Evolutionary conservation across 92 coral and sea anemone species (phyloP).

Genomic region (Anthopleura xanthogrammica): DNA sequence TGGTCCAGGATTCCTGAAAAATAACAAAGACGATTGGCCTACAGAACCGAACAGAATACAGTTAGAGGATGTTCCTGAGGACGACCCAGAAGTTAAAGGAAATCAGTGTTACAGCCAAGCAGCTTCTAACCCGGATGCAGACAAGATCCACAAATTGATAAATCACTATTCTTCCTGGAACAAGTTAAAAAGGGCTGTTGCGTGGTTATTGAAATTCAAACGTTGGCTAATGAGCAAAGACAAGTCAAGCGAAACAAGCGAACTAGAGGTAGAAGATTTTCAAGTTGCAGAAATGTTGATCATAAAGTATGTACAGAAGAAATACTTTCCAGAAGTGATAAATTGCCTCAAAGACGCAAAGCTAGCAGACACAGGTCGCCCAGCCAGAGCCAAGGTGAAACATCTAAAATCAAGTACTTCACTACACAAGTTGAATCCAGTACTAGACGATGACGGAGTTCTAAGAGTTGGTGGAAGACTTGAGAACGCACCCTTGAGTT

Average conservation of each 20-base stretch:
- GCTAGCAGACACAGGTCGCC: background rate
- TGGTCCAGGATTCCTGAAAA: constrained; percentile 40
- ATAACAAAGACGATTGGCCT: constrained; percentile 32
- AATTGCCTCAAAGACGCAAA: background rate
- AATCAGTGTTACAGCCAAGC: constrained; percentile 7
- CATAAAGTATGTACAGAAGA: constrained; percentile 26
- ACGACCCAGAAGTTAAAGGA: constrained; percentile 35
- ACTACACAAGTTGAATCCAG: constrained; percentile 22
- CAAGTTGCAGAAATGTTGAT: constrained; percentile 22
- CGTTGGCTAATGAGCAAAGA: background rate
- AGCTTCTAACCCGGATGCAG: background rate
- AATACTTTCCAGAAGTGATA: constrained; percentile 26
- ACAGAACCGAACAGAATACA: background rate
- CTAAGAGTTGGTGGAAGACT: constrained; percentile 50
- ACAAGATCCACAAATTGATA: constrained; percentile 11
- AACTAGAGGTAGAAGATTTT: constrained; percentile 6
- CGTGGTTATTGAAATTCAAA: constrained; percentile 30
- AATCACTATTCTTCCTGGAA: constrained; percentile 34
- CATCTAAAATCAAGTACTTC: background rate
- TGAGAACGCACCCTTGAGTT: constrained; percentile 11
- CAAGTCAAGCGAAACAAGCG: background rate
- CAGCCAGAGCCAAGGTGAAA: background rate
- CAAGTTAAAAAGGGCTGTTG: constrained; percentile 27
- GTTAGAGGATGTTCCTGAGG: constrained; percentile 15
- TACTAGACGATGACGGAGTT: constrained; percentile 32